Evolutionary conservation across 2,888 invertebrate genomes (phyloP), one percentile per base, ranked within the genome.

Genomic region (Drosophila helvetica): DNA sequence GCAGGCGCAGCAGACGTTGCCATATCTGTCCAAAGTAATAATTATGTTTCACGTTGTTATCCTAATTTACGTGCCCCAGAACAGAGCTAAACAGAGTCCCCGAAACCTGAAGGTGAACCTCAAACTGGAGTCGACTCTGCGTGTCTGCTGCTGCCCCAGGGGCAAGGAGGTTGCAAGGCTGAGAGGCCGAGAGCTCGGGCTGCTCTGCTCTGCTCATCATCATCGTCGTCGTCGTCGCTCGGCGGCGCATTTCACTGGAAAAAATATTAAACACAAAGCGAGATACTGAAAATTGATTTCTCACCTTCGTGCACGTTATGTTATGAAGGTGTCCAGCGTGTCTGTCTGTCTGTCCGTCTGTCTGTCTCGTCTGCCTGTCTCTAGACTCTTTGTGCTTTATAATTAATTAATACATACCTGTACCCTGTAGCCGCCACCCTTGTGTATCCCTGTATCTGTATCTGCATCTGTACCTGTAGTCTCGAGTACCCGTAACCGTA

Each of bases 1-100:
- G 55, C 62, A 61, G 53, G 50, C 48, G 38, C 61, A 69, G 60
- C 64, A 55, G 60, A 67, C 75, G 58, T 71, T 79, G 79, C 78
- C 86, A 86, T 85, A 85, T 85, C 84, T 85, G 84, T 85, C 88
- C 80, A 86, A 87, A 84, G 84, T 85, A 89, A 89, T 89, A 90
- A 89, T 89, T 90, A 90, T 88, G 90, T 81, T 89, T 80, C 89
- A 90, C 90, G 87, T 90, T 89, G 90, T 90, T 90, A 89, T 90
- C 90, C 90, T 90, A 89, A 89, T 89, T 90, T 90, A 90, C 90
- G 89, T 90, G 89, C 89, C 77, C 66, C 64, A 75, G 64, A 71
- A 71, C 68, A 59, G 62, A 60, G 74, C 81, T 73, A 73, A 74
- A 58, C 70, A 77, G 81, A 66, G 53, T 50, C 33, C 17, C 18